Evolutionary conservation across 2,797 vertebrate species (phyloP), one percentile per base, ranked within the genome.

Genomic region (Poeciliopsis paucimaculata): DNA sequence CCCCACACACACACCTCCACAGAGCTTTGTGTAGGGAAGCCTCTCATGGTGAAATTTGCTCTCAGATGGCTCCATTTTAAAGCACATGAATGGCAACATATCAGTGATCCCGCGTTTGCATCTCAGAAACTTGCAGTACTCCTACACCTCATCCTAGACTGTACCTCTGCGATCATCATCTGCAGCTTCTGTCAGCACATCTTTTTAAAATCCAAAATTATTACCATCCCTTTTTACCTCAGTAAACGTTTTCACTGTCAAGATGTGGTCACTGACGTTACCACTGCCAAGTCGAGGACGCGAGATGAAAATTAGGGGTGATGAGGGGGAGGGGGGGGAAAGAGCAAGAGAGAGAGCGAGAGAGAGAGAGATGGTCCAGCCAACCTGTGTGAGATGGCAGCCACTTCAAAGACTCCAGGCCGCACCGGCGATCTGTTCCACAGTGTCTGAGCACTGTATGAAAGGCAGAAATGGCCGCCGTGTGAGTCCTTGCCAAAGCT

Each of bases 331-430:
- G 76, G 77, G 77, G 75, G 82, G 82, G 75, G 82, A 57, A 75
- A 77, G 75, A 68, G 77, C 82, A 82, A 76, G 83, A 62, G 77
- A 36, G 82, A 62, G 75, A 3, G 18, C 16, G 77, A n/a, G 77
- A 36, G 83, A 62, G 75, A 78, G 75, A 71, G 77, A 83, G 82
- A 76, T 74, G 83, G 92, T 92, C 94, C 91, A 93, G 93, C 90
- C 93, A 95, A 95, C 94, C 94, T 93, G 94, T 89, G 76, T 92
- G 93, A 93, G 92, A 96, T 96, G 94, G 95, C 94, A 95, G 89
- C 85, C 85, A 94, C 95, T 96, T 96, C 95, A 96, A 95, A 96
- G 94, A 91, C 36, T 77, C 73, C 71, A 77, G 89, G 86, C 91
- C 82, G 87, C 89, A 94, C 81, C 81, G 90, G 91, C 93, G 93